These are phyloP conservation scores for Cyprinella venusta DNA, from an alignment of 2,797 vertebrate genomes.

Conservation along the genomic window DNA sequence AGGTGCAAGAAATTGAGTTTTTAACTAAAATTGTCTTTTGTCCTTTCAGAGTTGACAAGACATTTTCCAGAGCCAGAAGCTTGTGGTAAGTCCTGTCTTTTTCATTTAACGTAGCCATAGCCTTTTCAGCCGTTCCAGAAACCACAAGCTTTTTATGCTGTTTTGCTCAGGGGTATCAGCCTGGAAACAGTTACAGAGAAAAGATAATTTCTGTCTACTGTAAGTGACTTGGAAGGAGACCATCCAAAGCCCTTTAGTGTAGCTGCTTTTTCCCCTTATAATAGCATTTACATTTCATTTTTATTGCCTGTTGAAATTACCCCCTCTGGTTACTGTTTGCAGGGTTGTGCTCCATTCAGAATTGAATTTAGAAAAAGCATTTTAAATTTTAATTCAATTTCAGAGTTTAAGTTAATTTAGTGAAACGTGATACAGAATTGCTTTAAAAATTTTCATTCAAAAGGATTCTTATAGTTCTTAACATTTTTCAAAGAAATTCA, in stretches of 20 bases:
- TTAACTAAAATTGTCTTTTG: conserved; percentile 35
- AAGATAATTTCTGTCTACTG: conserved; percentile 22
- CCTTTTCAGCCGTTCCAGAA: conserved; percentile 13
- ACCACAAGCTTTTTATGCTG: conserved; percentile 33
- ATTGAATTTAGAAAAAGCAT: not conserved
- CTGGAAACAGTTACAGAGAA: conserved; percentile 14
- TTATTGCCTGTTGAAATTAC: not conserved
- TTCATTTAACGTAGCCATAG: conserved; percentile 16
- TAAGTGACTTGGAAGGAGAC: conserved; percentile 27
- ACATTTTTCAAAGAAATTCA: not conserved
- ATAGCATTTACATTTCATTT: not conserved
- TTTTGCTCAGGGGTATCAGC: conserved; percentile 34
- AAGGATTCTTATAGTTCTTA: not conserved
- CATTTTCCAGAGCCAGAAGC: conserved; percentile 79
- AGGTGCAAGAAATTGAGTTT: conserved; percentile 5
- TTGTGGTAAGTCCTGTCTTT: conserved; percentile 73
- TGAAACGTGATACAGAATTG: not conserved
- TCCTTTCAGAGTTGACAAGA: conserved; percentile 80
- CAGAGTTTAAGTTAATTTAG: not conserved
- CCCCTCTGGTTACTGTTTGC: not conserved
- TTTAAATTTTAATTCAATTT: not conserved
- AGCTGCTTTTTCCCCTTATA: not conserved
- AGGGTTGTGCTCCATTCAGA: not conserved
- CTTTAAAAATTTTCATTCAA: not conserved
- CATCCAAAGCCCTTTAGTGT: conserved; percentile 6